Percentiles rank a stretch among this genome's conserved stretches.
phyloP scores from a whole-genome alignment of 1,140 invertebrate genomes.

The Leptonema lineaticorne region DNA sequence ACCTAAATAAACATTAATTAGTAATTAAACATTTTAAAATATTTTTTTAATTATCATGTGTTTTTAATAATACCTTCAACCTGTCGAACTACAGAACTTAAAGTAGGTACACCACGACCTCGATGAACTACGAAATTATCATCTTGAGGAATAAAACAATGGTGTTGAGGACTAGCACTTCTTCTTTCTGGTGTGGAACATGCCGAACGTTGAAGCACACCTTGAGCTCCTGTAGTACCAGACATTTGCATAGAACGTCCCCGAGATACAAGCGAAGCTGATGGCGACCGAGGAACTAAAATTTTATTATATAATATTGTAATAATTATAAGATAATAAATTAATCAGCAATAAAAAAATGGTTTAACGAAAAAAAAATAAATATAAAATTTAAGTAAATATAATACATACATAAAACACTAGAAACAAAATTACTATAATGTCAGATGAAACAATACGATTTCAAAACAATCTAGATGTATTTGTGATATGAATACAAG shows the following conservation, averaged over 20 bases:
- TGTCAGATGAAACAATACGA: too few relatives aligned
- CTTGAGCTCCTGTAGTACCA: slow-evolving; percentile 26
- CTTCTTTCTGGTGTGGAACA: slow-evolving; percentile 52
- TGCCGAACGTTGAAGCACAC: slow-evolving; percentile 45
- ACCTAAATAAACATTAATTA: slow-evolving; percentile 1
- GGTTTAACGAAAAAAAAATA: too few relatives aligned
- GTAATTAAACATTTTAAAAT: neutral
- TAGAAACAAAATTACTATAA: too few relatives aligned
- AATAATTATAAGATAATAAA: too few relatives aligned
- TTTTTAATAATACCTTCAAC: slow-evolving; percentile 43
- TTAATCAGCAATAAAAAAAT: too few relatives aligned
- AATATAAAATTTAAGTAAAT: too few relatives aligned
- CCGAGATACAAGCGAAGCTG: slow-evolving; percentile 46
- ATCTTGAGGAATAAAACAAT: slow-evolving; percentile 44
- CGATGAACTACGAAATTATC: slow-evolving; percentile 81
- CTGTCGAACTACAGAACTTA: slow-evolving; percentile 54
- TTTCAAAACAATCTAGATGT: too few relatives aligned
- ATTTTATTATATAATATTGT: neutral
- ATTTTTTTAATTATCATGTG: neutral
- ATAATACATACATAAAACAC: too few relatives aligned
- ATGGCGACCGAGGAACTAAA: slow-evolving; percentile 56
- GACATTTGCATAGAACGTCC: slow-evolving; percentile 30
- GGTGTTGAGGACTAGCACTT: slow-evolving; percentile 48
- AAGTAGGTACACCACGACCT: slow-evolving; percentile 73
- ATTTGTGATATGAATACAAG: too few relatives aligned